Base-by-base conservation (phyloP, 2,888 invertebrate species). In the Lasioglossum marginatum region DNA sequence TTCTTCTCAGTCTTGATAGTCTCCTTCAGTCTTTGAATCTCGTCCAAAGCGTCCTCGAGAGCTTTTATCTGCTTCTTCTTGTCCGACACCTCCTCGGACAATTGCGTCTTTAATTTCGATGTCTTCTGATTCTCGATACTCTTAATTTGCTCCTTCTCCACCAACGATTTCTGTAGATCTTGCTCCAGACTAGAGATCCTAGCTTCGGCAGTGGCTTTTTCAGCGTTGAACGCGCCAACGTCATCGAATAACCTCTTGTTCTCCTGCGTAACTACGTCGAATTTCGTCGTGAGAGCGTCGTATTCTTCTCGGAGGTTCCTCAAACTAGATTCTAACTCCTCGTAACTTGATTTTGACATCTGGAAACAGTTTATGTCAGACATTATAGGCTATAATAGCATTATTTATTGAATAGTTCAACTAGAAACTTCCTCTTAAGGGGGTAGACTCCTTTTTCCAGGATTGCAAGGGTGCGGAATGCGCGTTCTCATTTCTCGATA, bases 1-100 rank as follows among this genome's bases (percentile, higher is more conserved):
- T 85, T 90, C 45, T 75, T 82, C 43, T 91, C 89, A 85, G 89
- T 88, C 89, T 93, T 91, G 83, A 92, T 88, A 71, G 80, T 88
- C 72, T 93, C 92, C 88, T 93, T 94, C 88, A 94, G 91, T 91
- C 92, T 92, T 91, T 92, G 89, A 89, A 94, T 92, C 87, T 94
- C 94, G 23, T 90, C 86, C 78, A 92, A 86, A 37, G 93, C 92
- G 16, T 91, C 91, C 74, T 92, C 92, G 68, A 93, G 90, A 48
- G 89, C 91, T 81, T 90, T 91, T 31, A 87, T 87, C 76, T 91
- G 92, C 71, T 92, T 93, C 71, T 89, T 91, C 37, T 92, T 93
- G 57, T 92, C 92, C 70, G 87, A 88, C 6, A 92, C 85, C 73
- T 93, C 94, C 31, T 93, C 93, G 12, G 90, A 87, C 34, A 94